phyloP scores from a whole-genome alignment of 1,140 invertebrate genomes.

The Plutomurus gul region DNA sequence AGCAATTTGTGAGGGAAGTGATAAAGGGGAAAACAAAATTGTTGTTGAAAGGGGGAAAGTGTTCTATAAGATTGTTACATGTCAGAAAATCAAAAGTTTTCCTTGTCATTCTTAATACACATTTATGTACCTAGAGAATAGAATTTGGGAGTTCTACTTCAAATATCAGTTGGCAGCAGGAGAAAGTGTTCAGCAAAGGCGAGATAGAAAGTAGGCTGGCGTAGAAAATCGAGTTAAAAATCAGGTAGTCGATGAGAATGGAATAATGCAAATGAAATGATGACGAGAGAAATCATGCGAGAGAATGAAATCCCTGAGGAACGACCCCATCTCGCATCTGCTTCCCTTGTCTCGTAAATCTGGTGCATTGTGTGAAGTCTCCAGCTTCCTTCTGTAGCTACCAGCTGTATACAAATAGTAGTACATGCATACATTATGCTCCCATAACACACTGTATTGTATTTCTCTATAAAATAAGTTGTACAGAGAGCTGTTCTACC shows the following conservation, averaged over 20 bases:
- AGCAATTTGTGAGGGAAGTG: too few relatives aligned
- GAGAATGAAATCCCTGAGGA: not conserved
- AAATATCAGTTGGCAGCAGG: not conserved
- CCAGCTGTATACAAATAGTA: not conserved
- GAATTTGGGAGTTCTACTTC: too few relatives aligned
- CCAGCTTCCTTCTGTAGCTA: not conserved
- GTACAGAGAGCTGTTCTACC: too few relatives aligned
- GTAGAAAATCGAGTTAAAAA: not conserved
- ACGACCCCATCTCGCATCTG: not conserved
- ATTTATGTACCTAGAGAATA: too few relatives aligned
- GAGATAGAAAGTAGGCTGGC: not conserved
- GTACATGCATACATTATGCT: too few relatives aligned
- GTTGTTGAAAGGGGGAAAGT: too few relatives aligned
- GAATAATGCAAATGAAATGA: slow-evolving; percentile 23
- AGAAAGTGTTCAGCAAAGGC: not conserved
- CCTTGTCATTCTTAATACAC: too few relatives aligned
- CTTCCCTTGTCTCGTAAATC: slow-evolving; percentile 11
- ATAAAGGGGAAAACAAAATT: too few relatives aligned
- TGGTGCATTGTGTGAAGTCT: slow-evolving; percentile 1
- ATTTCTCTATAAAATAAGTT: too few relatives aligned
- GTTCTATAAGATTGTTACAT: too few relatives aligned
- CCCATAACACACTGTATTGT: too few relatives aligned
- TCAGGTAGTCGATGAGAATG: slow-evolving; percentile 17
- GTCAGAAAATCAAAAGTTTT: too few relatives aligned
- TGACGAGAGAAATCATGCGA: not conserved